phyloP scores from a whole-genome alignment of 2,113 vertebrate species.

The Cryptoleucopteryx plumbea region DNA sequence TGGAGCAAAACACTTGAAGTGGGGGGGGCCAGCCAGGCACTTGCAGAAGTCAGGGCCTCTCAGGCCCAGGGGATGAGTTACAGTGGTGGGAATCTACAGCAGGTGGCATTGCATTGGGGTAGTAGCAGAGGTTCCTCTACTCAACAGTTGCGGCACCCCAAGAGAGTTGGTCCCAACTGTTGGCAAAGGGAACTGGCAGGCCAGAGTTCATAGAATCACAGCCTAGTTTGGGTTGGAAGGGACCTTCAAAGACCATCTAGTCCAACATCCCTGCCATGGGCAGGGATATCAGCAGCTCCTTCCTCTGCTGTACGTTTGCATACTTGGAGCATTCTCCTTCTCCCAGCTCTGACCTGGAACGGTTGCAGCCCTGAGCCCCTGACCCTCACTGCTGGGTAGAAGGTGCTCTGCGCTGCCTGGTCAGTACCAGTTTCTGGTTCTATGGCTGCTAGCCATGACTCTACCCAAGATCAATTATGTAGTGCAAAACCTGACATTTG shows the following conservation, averaged over 20 bases:
- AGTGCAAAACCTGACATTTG: background rate
- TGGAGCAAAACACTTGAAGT: background rate
- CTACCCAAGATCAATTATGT: background rate
- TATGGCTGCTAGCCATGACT: background rate
- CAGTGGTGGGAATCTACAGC: background rate
- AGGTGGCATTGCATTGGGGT: background rate
- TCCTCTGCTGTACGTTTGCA: background rate
- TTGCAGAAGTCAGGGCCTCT: background rate
- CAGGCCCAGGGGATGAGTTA: background rate
- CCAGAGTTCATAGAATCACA: background rate
- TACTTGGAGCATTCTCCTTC: background rate
- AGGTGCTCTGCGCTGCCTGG: fast-evolving
- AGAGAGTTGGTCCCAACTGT: background rate
- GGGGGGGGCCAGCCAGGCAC: background rate
- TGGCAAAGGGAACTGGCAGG: background rate
- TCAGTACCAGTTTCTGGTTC: background rate
- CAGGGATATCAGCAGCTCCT: background rate
- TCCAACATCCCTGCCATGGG: background rate
- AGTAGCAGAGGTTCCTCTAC: background rate
- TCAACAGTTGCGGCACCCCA: background rate
- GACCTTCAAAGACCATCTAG: background rate
- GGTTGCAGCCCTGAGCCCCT: fast-evolving
- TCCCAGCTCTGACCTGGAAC: background rate
- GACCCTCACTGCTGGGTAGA: background rate
- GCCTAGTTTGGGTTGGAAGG: background rate